Evolutionary conservation across 92 coral and sea anemone genomes (phyloP).

Genomic region (Anthopleura xanthogrammica): DNA sequence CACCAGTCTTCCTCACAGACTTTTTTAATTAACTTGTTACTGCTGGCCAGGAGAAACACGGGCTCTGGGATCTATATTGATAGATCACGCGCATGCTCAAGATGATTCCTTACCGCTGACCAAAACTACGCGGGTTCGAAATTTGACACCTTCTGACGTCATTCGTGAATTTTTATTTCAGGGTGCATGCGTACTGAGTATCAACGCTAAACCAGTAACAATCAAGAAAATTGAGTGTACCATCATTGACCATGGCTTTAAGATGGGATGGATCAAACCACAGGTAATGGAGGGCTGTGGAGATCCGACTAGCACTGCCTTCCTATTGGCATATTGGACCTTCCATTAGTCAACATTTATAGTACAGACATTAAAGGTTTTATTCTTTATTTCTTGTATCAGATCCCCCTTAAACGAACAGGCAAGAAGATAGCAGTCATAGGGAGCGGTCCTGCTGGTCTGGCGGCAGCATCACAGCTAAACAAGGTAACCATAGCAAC

Average conservation of each 20-base stretch:
- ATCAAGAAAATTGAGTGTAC: constrained; percentile 96
- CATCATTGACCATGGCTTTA: constrained; percentile 93
- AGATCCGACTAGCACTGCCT: no score
- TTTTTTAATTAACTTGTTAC: neutral
- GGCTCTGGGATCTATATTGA: neutral
- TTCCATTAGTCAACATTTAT: no score
- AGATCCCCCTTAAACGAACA: constrained; percentile 82
- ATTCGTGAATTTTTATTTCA: neutral
- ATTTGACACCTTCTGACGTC: neutral
- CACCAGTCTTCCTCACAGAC: neutral
- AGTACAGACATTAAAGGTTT: no score
- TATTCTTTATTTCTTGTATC: neutral
- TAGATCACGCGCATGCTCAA: neutral
- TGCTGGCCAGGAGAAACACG: neutral
- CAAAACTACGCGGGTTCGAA: neutral
- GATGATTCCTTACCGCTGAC: neutral
- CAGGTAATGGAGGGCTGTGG: constrained; percentile 50
- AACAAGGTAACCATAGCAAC: constrained; percentile 70
- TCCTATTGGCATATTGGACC: no score
- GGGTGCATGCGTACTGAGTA: constrained; percentile 97
- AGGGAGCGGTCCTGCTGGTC: constrained; percentile 98
- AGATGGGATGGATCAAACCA: constrained; percentile 93
- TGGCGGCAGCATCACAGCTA: constrained; percentile 93
- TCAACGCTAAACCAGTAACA: constrained; percentile 95
- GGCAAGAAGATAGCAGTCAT: constrained; percentile 79